Evolutionary conservation across 2,797 vertebrate species (phyloP).

Genomic region (Sebastes wilsoni): DNA sequence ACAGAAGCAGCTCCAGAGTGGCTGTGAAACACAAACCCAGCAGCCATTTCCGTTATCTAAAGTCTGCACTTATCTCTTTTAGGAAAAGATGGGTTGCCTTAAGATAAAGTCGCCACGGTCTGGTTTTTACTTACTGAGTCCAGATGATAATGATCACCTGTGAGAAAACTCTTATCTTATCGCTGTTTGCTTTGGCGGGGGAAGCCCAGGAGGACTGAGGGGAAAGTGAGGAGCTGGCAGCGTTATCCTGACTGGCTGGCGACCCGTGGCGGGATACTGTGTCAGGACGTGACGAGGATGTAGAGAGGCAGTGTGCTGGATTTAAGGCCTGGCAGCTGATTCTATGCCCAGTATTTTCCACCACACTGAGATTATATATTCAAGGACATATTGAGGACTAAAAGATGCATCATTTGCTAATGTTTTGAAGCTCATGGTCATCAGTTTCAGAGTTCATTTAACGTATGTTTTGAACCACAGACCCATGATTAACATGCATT

Average conservation of each 20-base stretch:
- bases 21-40: slow-evolving; percentile 27
- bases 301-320: slow-evolving; percentile 56
- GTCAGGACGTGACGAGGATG: slow-evolving; percentile 70
- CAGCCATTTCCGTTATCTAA: slow-evolving; percentile 16
- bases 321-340: slow-evolving; percentile 51
- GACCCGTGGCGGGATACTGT: slow-evolving; percentile 61
- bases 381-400: slow-evolving; percentile 15
- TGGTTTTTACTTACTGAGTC: slow-evolving; percentile 24
- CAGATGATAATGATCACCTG: slow-evolving; percentile 56
- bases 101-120: slow-evolving; percentile 42
- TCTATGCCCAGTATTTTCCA: slow-evolving; percentile 16
- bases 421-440: slow-evolving; percentile 7
- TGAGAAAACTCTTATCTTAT: slow-evolving; percentile 46
- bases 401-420: slow-evolving; percentile 1
- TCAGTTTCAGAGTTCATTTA: slow-evolving; percentile 8
- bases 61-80: slow-evolving; percentile 24
- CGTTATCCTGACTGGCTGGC: slow-evolving; percentile 57
- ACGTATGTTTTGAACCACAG: slow-evolving; percentile 2
- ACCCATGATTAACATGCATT: neutral
- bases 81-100: slow-evolving; percentile 1
- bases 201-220: slow-evolving; percentile 34
- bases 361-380: slow-evolving; percentile 10
- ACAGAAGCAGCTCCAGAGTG: slow-evolving; percentile 21
- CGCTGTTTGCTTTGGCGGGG: slow-evolving; percentile 41
- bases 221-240: slow-evolving; percentile 43